Conservation (phyloP, 1,140 invertebrate genomes). For the Tribolium castaneum region DNA sequence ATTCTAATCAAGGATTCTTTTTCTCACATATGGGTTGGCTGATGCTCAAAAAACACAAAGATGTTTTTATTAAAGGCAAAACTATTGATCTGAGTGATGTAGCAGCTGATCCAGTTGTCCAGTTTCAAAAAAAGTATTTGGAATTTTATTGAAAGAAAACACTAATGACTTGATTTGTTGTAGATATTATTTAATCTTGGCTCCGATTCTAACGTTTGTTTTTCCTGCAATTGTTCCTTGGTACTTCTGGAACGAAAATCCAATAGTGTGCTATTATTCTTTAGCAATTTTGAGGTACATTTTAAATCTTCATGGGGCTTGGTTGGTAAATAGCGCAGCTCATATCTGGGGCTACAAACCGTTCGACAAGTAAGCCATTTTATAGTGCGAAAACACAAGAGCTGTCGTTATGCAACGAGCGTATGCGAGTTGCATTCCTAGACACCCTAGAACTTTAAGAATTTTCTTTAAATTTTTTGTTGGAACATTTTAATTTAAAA, state of each 20-base stretch:
- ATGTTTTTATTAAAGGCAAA: constrained; percentile 89
- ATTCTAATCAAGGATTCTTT: constrained; percentile 94
- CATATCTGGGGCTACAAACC: constrained; percentile 93
- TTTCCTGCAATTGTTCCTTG: constrained; percentile 87
- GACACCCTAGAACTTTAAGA: no score
- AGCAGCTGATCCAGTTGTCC: constrained; percentile 82
- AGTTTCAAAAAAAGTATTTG: constrained; percentile 83
- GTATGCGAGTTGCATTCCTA: no score
- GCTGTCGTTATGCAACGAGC: no score
- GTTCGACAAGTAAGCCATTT: constrained; percentile 79
- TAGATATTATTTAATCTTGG: constrained; percentile 81
- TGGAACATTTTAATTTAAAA: no score
- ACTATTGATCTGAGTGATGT: constrained; percentile 89
- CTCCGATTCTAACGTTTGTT: constrained; percentile 86
- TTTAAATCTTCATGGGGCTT: constrained; percentile 92
- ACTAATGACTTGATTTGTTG: not conserved
- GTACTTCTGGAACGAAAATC: constrained; percentile 88
- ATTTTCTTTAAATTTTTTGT: no score
- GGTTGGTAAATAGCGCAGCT: constrained; percentile 95
- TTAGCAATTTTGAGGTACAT: constrained; percentile 84
- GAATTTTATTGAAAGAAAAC: not conserved
- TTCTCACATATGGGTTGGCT: constrained; percentile 97
- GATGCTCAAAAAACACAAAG: constrained; percentile 89
- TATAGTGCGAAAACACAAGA: no score
- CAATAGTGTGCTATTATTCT: constrained; percentile 79